phyloP scores from a whole-genome alignment of 2,113 vertebrate species.

The Harpagus bidentatus region DNA sequence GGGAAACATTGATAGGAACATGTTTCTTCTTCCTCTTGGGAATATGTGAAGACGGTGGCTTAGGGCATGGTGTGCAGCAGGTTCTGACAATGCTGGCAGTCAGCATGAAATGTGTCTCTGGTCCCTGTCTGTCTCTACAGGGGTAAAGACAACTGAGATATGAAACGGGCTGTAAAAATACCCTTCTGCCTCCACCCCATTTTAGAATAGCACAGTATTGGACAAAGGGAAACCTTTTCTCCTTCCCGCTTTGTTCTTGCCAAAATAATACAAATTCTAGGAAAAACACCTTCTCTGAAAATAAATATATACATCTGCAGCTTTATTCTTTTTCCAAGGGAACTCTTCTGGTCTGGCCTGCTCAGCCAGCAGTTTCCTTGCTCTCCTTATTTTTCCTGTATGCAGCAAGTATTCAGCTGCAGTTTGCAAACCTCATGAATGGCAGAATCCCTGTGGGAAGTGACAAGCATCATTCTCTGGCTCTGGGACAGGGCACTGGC shows the following conservation, averaged over 20 bases:
- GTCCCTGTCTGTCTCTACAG: background rate
- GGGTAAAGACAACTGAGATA: background rate
- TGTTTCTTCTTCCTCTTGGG: background rate
- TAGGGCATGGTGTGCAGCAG: background rate
- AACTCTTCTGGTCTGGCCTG: background rate
- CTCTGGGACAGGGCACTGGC: background rate
- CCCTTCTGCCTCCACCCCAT: background rate
- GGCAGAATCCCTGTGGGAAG: background rate
- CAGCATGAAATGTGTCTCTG: background rate
- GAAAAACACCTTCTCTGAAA: conserved; percentile 24
- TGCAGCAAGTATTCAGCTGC: background rate
- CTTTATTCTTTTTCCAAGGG: conserved; percentile 20
- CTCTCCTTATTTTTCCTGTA: background rate
- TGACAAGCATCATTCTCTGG: fast-evolving
- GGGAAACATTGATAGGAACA: background rate
- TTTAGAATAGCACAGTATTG: background rate
- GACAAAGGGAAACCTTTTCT: background rate
- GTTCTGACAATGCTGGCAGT: background rate
- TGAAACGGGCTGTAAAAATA: background rate
- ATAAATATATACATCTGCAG: background rate
- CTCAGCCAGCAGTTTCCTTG: background rate
- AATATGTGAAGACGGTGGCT: background rate
- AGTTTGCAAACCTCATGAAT: background rate
- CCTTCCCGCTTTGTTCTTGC: background rate
- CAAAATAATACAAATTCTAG: background rate